Conservation (phyloP, 2,888 invertebrate species). For the Acanthopleura granulata region DNA sequence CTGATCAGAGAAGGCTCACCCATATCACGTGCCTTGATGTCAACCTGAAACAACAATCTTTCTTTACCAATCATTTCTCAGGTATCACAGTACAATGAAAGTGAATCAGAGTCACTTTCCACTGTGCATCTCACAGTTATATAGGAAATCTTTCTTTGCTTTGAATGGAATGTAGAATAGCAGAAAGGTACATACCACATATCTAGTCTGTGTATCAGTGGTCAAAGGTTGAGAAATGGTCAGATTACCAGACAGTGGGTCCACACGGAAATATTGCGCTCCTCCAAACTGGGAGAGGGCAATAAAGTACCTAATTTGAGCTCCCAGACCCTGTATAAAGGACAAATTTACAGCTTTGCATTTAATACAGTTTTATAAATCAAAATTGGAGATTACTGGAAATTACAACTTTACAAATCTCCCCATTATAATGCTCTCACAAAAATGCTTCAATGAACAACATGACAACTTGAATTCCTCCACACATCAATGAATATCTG, state of each 20-base stretch:
- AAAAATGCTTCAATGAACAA: too few relatives aligned
- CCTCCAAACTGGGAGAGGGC: constrained; percentile 13
- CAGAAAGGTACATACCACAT: constrained; percentile 13
- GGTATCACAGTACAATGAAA: too few relatives aligned
- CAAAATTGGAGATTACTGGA: too few relatives aligned
- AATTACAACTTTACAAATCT: too few relatives aligned
- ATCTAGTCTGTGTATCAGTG: not conserved
- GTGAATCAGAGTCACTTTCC: too few relatives aligned
- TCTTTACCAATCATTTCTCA: too few relatives aligned
- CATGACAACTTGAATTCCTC: too few relatives aligned
- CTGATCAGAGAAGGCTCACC: constrained; percentile 19
- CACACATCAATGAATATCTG: too few relatives aligned
- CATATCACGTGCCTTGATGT: constrained; percentile 21
- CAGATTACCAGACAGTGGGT: constrained; percentile 7
- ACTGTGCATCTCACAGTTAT: too few relatives aligned
- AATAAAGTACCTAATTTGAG: not conserved
- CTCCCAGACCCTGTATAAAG: not conserved
- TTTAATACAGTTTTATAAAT: too few relatives aligned
- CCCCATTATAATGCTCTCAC: too few relatives aligned
- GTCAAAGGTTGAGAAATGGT: constrained; percentile 1
- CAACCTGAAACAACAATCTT: not conserved
- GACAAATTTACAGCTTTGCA: not conserved
- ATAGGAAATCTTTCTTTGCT: too few relatives aligned
- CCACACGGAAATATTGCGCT: constrained; percentile 14
- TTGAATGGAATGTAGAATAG: not conserved